Base-by-base conservation (phyloP, 2,797 vertebrate species). In the Alcedo atthis region DNA sequence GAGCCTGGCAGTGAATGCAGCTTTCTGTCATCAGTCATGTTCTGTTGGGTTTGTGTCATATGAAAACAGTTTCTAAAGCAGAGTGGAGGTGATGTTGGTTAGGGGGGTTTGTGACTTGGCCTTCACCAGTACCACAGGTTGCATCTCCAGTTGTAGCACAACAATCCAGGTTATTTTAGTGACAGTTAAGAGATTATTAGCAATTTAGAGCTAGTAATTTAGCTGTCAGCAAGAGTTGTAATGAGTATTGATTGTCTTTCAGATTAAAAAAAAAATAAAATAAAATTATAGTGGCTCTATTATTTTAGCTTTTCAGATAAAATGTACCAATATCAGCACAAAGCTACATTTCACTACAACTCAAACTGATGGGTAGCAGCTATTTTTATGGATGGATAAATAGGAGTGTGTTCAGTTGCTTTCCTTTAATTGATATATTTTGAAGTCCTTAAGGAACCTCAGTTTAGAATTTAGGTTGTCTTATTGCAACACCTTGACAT, bases 31-130 rank as follows among this genome's bases (percentile, higher is more conserved):
- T 8, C 15, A 51, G 17, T n/a, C 64, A 54, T 42, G 22, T 32
- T 67, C 63, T 19, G 37, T 26, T 87, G 32, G 33, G 17, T 74
- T 48, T 82, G 61, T 85, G 55, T 68, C 11, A 1, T 3, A 7
- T 46, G 68, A 33, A 73, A 58, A 12, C 15, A 59, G 16, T 68
- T 87, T 48, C 67, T 37, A 10, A 15, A 63, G 75, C 3, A 1
- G 74, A 55, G 40, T 2, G 6, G 57, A n/a, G 61, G 21, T 3
- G 6, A 16, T 4, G 0, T 40, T 43, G 24, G 8, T 1, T 11
- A 3, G 12, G 4, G 51, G 43, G 24, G 10, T 37, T 55, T 68
- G 32, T 13, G 42, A 2, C 33, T 18, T 73, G 55, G 25, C 22
- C 33, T 43, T 63, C 28, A 10, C 45, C 28, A 1, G 1, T 37